Evolutionary conservation across 2,888 invertebrate species (phyloP), one percentile per base, ranked within the genome.

Genomic region (Acheta domesticus): DNA sequence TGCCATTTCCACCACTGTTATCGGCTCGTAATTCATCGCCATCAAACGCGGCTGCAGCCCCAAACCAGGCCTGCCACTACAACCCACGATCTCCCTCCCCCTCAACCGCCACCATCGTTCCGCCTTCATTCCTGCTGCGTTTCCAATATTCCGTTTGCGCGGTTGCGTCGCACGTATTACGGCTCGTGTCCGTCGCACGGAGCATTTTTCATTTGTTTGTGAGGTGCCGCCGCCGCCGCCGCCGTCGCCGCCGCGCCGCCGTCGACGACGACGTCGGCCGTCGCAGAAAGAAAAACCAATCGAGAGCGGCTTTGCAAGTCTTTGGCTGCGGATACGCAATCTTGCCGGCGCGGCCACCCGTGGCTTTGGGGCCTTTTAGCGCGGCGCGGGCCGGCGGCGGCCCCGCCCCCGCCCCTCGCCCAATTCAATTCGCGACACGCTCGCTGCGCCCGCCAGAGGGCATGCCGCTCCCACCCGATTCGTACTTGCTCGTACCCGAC

Each of bases 281-380:
- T n/a, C n/a, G 62, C 62, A 62, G 62, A 62, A 62, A 62, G 62
- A 62, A 62, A 62, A 62, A 62, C 62, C 62, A 62, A 62, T 62
- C 62, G 62, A 62, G 62, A 62, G 14, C 62, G 62, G 62, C 62
- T 62, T 62, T 62, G 62, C 62, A 62, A 62, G 62, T 62, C 62
- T 62, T 62, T 62, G 62, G 62, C 62, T n/a, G 62, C 62, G n/a
- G 62, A 62, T 62, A 62, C 62, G 62, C 62, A 62, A 62, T 62
- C 62, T 62, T 62, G 4, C 62, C 62, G n/a, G n/a, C n/a, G 16
- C 62, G 62, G 62, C 62, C 62, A n/a, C n/a, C 62, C 62, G n/a
- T 62, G 62, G 62, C 62, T 62, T 62, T 62, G 62, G 12, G n/a
- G 62, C 62, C 62, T 62, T 62, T 62, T 62, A 62, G 62, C 62